Evolutionary conservation across 1,140 invertebrate genomes (phyloP).

Genomic region (roundworm (Caenorhabditis elegans)): DNA sequence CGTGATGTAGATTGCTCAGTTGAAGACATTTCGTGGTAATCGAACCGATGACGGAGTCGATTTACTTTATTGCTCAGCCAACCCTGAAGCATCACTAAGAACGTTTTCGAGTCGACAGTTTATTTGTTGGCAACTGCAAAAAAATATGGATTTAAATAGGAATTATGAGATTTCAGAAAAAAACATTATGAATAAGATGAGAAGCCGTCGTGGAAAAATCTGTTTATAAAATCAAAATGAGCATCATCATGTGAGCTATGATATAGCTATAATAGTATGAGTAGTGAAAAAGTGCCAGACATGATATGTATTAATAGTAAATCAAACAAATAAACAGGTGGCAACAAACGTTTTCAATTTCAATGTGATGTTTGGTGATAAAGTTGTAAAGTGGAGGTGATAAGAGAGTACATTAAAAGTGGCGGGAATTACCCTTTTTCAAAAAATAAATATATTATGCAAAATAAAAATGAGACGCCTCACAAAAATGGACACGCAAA

Average conservation of each 20-base stretch:
- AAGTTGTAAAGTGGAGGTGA: no score
- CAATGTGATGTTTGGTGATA: not conserved
- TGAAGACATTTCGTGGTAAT: not conserved
- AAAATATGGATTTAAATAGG: no score
- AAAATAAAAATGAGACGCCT: not conserved
- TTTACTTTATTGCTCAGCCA: not conserved
- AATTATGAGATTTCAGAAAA: no score
- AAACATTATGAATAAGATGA: no score
- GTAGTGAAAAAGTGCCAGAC: not conserved
- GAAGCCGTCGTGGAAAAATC: no score
- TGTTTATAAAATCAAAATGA: no score
- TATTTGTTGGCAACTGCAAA: no score
- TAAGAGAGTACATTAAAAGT: not conserved
- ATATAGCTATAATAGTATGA: not conserved
- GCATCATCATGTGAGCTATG: no score
- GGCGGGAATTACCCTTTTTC: not conserved
- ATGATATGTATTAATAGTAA: no score
- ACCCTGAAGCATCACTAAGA: no score
- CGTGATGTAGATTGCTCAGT: not conserved
- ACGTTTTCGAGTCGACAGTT: no score
- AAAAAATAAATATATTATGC: not conserved
- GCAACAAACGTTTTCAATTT: not conserved
- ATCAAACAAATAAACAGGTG: constrained; percentile 28
- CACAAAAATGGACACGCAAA: not conserved
- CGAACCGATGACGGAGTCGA: not conserved